These are phyloP conservation scores for Sphecodes monilicornis DNA, from an alignment of 2,888 invertebrate species.

Conservation along the genomic window DNA sequence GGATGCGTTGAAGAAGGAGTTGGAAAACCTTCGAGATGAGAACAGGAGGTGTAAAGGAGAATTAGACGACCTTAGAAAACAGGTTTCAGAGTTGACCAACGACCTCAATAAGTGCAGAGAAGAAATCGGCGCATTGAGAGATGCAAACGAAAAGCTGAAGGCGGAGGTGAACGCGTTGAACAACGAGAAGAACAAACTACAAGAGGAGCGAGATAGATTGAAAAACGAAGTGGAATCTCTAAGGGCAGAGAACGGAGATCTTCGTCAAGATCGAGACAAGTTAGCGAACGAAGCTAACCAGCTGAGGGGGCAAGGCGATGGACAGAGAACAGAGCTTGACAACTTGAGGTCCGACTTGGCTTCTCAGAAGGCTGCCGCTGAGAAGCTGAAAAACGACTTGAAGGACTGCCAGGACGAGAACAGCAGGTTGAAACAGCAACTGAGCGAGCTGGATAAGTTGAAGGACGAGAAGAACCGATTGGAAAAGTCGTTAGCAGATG, in stretches of 20 bases:
- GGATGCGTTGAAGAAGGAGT: constrained; percentile 60
- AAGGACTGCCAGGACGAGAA: constrained; percentile 55
- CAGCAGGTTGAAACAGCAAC: constrained; percentile 38
- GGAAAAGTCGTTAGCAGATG: constrained; percentile 31
- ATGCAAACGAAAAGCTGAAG: constrained; percentile 47
- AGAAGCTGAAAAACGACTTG: constrained; percentile 63
- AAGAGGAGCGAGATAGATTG: constrained; percentile 50
- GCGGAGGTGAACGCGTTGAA: constrained; percentile 41
- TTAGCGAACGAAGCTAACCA: constrained; percentile 37
- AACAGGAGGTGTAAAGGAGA: constrained; percentile 51
- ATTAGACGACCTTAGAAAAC: constrained; percentile 13
- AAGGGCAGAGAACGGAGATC: constrained; percentile 44
- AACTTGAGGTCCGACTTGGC: constrained; percentile 48
- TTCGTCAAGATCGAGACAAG: constrained; percentile 44
- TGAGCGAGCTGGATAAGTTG: constrained; percentile 34
- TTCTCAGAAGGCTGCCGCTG: constrained; percentile 38
- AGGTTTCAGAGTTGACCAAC: constrained; percentile 46
- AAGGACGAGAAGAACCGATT: constrained; percentile 16
- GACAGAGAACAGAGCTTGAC: constrained; percentile 50
- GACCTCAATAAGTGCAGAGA: constrained; percentile 64
- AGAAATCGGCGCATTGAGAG: constrained; percentile 59
- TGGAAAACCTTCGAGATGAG: constrained; percentile 59
- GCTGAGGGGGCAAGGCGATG: constrained; percentile 50
- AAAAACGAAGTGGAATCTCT: constrained; percentile 43
- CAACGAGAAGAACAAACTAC: constrained; percentile 62